Base-by-base conservation (phyloP, 92 coral and sea anemone species). In the Muricea muricata region DNA sequence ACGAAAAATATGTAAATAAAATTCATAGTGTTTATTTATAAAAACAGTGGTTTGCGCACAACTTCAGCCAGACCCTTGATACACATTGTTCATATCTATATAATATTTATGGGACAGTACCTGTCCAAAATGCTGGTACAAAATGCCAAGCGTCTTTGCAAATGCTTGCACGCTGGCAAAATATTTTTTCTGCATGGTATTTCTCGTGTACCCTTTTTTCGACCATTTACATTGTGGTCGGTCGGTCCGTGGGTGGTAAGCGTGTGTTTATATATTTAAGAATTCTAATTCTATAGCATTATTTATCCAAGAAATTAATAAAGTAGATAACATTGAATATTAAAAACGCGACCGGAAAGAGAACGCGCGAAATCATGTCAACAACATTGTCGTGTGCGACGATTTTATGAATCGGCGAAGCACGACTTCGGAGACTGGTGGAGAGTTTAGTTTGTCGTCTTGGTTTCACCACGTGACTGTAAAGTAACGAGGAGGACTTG, bases 401-500 rank as follows among this genome's bases (percentile, higher is more conserved):
- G 17, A 78, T 58, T 32, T 41, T 32, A 8, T 56, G 71, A 30
- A 55, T 56, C 10, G 71, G 71, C 6, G 71, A 56, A 6, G 80
- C 35, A 39, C 70, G 70, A 10, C 30, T 28, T 6, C 70, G 37
- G 39, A 26, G 70, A 20, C 61, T 57, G 8, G 50, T 32, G 21
- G 83, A 33, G 30, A 33, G 52, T 39, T 78, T 78, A n/a, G 47
- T 24, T 74, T 74, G 70, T 18, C 70, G 30, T 37, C 67, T 50
- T 15, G 83, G 71, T 37, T 56, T 78, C 5, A 78, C 71, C 31
- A 55, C 47, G 70, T 78, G 70, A 39, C 71, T 78, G 35, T 78
- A 78, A 58, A 78, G 50, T 46, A 78, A 17, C 57, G 83, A 78
- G 83, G 69, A 55, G 34, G 83, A 78, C 29, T 18, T 78, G 50